Conservation (phyloP, 2,797 vertebrate genomes). For the Ibycter americanus region DNA sequence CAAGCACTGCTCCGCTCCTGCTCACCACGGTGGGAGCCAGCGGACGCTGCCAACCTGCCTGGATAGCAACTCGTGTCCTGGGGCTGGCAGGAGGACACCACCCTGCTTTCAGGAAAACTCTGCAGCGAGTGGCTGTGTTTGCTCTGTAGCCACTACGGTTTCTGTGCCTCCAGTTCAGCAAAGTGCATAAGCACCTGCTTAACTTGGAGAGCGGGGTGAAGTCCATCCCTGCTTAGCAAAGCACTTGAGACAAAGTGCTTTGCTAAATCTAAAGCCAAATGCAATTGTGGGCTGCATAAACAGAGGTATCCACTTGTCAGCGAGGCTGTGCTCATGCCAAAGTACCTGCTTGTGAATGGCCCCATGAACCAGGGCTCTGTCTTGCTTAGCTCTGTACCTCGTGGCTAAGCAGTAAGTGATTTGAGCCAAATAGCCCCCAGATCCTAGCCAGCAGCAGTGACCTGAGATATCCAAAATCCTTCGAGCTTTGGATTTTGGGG, state of each 20-base stretch:
- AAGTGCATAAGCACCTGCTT: background rate
- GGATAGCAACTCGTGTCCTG: accelerated
- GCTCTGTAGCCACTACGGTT: background rate
- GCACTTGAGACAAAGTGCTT: background rate
- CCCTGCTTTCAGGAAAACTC: background rate
- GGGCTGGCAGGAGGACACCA: background rate
- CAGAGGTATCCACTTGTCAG: background rate
- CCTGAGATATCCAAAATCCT: accelerated
- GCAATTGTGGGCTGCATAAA: background rate
- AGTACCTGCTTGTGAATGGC: background rate
- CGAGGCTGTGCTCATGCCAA: background rate
- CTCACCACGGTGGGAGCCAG: accelerated
- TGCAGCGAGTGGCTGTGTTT: too few species aligned
- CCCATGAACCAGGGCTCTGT: too few species aligned
- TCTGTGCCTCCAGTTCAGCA: background rate
- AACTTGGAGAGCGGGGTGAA: background rate
- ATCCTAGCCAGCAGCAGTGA: background rate
- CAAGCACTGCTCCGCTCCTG: background rate
- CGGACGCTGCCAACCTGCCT: background rate
- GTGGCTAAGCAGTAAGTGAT: background rate
- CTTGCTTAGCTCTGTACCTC: background rate
- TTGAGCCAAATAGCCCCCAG: background rate
- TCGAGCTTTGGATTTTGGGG: background rate
- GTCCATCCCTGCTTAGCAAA: background rate
- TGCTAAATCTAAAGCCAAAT: background rate